Percentiles rank a stretch among this genome's conserved stretches.
Evolutionary conservation across 2,888 invertebrate genomes (phyloP).

Genomic region (Cheiracanthium punctorium): DNA sequence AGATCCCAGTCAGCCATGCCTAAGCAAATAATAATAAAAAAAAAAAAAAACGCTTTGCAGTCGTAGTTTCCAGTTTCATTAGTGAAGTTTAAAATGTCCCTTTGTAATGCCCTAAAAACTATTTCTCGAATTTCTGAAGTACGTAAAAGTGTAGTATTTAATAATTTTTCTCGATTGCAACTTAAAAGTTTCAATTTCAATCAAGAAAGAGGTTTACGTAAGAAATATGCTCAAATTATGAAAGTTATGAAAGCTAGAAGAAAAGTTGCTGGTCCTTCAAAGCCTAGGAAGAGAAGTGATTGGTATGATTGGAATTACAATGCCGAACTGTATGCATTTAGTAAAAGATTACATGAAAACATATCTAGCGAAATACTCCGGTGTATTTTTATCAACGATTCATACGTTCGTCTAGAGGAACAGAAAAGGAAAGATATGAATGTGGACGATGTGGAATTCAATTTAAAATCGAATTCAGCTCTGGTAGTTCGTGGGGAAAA

Average conservation of each 20-base stretch:
- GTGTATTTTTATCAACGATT: constrained; percentile 86
- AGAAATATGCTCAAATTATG: neutral
- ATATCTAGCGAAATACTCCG: constrained; percentile 84
- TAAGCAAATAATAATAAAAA: too few relatives aligned
- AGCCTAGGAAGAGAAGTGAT: constrained; percentile 32
- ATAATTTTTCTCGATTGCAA: neutral
- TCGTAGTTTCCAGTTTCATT: too few relatives aligned
- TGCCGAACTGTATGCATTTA: constrained; percentile 91
- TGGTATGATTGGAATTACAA: constrained; percentile 83
- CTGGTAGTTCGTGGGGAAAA: constrained; percentile 81
- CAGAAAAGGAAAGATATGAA: constrained; percentile 81
- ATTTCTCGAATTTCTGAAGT: too few relatives aligned
- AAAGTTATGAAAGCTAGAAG: constrained; percentile 50
- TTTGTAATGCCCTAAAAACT: too few relatives aligned
- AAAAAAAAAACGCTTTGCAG: too few relatives aligned
- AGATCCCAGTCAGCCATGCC: too few relatives aligned
- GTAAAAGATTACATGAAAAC: constrained; percentile 87
- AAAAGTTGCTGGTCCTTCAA: constrained; percentile 45
- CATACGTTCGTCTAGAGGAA: constrained; percentile 85
- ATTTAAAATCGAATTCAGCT: constrained; percentile 82
- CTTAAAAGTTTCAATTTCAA: neutral
- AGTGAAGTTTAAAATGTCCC: too few relatives aligned
- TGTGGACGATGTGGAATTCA: constrained; percentile 78
- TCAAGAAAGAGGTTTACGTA: constrained; percentile 20
- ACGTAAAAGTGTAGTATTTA: neutral